Evolutionary conservation across 2,888 invertebrate genomes (phyloP).

Genomic region (Lepidonotus clava): DNA sequence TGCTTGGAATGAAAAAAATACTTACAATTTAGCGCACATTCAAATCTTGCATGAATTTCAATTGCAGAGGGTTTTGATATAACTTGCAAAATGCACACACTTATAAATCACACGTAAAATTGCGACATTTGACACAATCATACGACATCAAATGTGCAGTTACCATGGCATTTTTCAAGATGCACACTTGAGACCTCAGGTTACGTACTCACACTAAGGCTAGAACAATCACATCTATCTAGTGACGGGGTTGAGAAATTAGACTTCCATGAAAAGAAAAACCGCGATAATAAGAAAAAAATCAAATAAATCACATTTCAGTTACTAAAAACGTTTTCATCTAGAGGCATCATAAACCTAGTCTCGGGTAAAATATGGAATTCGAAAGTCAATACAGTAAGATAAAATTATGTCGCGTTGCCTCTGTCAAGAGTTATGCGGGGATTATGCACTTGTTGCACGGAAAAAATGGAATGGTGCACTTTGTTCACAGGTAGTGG

Average conservation of each 20-base stretch:
- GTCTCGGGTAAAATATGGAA: background rate
- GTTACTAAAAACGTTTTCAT: too few species aligned
- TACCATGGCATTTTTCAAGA: conserved; percentile 53
- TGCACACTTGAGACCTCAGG: conserved; percentile 40
- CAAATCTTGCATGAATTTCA: conserved; percentile 51
- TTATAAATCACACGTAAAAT: conserved; percentile 49
- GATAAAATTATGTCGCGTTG: background rate
- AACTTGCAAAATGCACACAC: conserved; percentile 54
- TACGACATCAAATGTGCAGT: conserved; percentile 54
- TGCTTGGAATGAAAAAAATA: conserved; percentile 48
- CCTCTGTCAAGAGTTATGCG: background rate
- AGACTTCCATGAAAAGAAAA: conserved; percentile 5
- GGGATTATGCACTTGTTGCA: background rate
- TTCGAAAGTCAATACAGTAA: background rate
- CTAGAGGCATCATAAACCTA: too few species aligned
- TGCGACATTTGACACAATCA: conserved; percentile 48
- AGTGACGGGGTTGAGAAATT: conserved; percentile 32
- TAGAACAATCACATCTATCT: conserved; percentile 46
- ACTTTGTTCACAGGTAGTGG: background rate
- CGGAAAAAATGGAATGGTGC: too few species aligned
- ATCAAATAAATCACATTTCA: too few species aligned
- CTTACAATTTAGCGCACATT: conserved; percentile 51
- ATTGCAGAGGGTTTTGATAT: conserved; percentile 34
- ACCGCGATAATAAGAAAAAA: background rate
- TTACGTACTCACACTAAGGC: conserved; percentile 47